Conservation (phyloP, 2,888 invertebrate species). For the Machimus atricapillus region DNA sequence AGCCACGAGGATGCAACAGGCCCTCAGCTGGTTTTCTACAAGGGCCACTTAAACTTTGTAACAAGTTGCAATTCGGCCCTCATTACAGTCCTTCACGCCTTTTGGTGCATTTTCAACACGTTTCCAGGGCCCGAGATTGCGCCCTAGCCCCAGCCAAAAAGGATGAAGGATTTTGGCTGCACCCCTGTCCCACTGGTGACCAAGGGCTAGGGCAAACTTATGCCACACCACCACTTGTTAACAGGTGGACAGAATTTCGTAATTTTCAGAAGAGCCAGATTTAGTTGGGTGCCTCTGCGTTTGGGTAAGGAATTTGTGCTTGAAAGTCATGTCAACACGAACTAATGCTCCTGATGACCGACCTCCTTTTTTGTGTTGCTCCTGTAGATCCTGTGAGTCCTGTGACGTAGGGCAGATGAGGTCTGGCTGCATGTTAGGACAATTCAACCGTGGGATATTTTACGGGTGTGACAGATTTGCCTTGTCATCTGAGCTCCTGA, state of each 20-base stretch:
- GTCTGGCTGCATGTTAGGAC: not conserved
- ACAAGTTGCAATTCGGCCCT: constrained; percentile 31
- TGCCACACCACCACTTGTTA: not conserved
- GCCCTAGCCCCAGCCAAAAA: not conserved
- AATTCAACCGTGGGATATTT: constrained; percentile 25
- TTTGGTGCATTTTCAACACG: constrained; percentile 25
- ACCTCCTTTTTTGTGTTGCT: constrained; percentile 26
- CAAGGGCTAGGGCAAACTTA: not conserved
- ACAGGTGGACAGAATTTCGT: constrained; percentile 32
- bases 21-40: not conserved
- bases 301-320: constrained; percentile 9
- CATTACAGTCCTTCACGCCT: constrained; percentile 33
- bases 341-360: constrained; percentile 17
- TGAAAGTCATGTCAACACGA: constrained; percentile 31
- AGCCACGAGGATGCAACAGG: constrained; percentile 10
- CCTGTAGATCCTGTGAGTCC: not conserved
- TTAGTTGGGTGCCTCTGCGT: constrained; percentile 3
- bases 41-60: constrained; percentile 30
- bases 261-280: constrained; percentile 15
- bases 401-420: not conserved
- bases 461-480: constrained; percentile 15
- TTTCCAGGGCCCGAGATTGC: not conserved
- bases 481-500: not conserved
- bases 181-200: not conserved
- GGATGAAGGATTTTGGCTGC: not conserved